These are phyloP conservation scores for Theropithecus gelada DNA, from an alignment of 2,113 vertebrate species.

Conservation along the genomic window DNA sequence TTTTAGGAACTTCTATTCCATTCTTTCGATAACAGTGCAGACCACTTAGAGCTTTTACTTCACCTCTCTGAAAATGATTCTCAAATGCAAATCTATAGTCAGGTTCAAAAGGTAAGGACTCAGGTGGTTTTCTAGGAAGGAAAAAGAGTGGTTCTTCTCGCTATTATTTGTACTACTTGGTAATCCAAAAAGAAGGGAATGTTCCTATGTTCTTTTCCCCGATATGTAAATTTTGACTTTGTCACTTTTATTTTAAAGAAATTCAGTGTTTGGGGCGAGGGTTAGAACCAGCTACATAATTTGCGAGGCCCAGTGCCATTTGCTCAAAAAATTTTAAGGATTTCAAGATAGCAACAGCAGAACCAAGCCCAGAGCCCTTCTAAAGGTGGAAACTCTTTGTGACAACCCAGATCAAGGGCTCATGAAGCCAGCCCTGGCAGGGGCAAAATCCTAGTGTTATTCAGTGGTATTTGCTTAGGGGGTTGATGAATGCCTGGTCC, in stretches of 20 bases:
- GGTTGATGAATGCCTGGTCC: background rate
- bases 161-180: background rate
- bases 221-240: background rate
- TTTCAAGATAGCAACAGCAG: background rate
- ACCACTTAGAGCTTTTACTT: background rate
- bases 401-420: background rate
- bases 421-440: background rate
- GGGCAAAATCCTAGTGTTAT: background rate
- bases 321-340: background rate
- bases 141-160: background rate
- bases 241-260: background rate
- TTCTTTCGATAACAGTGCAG: background rate
- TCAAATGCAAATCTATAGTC: background rate
- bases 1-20: background rate
- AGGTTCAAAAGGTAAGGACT: background rate
- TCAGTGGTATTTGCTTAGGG: background rate
- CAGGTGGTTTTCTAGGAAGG: background rate
- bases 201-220: background rate
- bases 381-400: too few species aligned
- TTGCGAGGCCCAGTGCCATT: background rate
- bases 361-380: background rate
- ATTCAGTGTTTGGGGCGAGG: background rate
- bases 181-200: background rate
- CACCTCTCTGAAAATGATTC: background rate
- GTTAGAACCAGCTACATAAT: background rate